A percentile compares a stretch with the other conserved stretches of the same genome.
Evolutionary conservation across 2,113 vertebrate species (phyloP).

Genomic region (Ivindomyrus marchei): DNA sequence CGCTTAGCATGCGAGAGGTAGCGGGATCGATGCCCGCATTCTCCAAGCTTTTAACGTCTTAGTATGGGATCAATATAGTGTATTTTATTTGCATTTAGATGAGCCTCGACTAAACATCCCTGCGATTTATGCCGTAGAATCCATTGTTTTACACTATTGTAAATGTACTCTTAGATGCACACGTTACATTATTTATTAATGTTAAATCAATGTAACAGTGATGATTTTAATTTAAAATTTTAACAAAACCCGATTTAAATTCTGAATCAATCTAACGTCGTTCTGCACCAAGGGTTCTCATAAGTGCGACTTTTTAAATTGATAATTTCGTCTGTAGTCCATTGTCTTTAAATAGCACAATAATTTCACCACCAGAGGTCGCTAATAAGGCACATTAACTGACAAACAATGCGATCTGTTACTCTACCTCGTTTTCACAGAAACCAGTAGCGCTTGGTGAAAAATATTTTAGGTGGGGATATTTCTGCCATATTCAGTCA

Average conservation of each 20-base stretch:
- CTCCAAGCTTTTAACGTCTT: conserved; percentile 30
- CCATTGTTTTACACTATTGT: neutral
- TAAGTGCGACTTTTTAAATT: neutral
- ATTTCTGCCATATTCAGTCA: neutral
- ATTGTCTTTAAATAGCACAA: neutral
- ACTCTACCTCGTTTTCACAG: neutral
- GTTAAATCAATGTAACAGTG: neutral
- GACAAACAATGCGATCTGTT: neutral
- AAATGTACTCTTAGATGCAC: neutral
- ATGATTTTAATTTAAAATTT: neutral
- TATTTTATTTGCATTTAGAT: neutral
- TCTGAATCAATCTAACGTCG: neutral
- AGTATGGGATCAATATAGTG: neutral
- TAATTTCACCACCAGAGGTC: neutral
- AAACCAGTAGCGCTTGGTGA: neutral
- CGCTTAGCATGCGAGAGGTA: conserved; percentile 55
- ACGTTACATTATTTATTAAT: neutral
- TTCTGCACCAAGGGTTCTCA: neutral
- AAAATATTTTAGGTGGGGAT: neutral
- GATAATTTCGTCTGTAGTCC: neutral
- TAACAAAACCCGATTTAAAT: neutral
- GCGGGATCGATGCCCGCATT: conserved; percentile 51
- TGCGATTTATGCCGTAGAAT: neutral
- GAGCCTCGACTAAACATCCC: neutral
- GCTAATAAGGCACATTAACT: neutral